phyloP scores from a whole-genome alignment of 2,797 vertebrate species.

The Rhinophrynus dorsalis region DNA sequence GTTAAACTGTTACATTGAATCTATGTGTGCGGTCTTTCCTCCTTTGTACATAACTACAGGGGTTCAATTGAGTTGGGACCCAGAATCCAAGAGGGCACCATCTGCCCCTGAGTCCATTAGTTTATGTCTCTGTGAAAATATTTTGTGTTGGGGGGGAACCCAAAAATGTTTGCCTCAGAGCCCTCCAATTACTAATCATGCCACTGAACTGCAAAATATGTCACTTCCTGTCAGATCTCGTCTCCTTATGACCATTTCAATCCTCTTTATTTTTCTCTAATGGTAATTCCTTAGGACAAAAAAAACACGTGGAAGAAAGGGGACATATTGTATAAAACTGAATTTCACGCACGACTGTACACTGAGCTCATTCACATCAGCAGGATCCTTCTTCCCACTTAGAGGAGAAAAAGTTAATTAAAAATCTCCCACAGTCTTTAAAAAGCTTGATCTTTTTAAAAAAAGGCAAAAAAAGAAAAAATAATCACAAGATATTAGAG shows the following conservation, averaged over 20 bases:
- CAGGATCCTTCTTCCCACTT: slow-evolving; percentile 43
- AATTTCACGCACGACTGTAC: slow-evolving; percentile 46
- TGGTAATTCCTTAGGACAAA: slow-evolving; percentile 5
- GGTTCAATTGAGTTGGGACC: too few relatives aligned
- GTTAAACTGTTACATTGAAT: too few relatives aligned
- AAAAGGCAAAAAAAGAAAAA: slow-evolving; percentile 15
- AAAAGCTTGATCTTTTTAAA: slow-evolving; percentile 42
- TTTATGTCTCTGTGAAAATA: too few relatives aligned
- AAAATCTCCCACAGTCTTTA: slow-evolving; percentile 50
- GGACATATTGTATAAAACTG: slow-evolving; percentile 39
- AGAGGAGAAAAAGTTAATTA: slow-evolving; percentile 50
- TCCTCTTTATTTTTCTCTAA: neutral
- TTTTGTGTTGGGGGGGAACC: too few relatives aligned
- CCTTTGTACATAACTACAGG: too few relatives aligned
- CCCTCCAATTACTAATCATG: too few relatives aligned
- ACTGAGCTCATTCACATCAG: slow-evolving; percentile 46
- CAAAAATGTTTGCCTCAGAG: too few relatives aligned
- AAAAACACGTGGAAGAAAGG: slow-evolving; percentile 25
- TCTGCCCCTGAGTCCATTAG: too few relatives aligned
- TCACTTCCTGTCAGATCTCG: too few relatives aligned
- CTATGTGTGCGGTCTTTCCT: too few relatives aligned
- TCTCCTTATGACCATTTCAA: neutral
- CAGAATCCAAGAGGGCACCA: too few relatives aligned
- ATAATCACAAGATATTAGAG: slow-evolving; percentile 33
- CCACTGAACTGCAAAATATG: too few relatives aligned